Percentiles rank a stretch among this genome's conserved stretches.
Conservation (phyloP, 1,140 invertebrate species). For the Camponotus pennsylvanicus region DNA sequence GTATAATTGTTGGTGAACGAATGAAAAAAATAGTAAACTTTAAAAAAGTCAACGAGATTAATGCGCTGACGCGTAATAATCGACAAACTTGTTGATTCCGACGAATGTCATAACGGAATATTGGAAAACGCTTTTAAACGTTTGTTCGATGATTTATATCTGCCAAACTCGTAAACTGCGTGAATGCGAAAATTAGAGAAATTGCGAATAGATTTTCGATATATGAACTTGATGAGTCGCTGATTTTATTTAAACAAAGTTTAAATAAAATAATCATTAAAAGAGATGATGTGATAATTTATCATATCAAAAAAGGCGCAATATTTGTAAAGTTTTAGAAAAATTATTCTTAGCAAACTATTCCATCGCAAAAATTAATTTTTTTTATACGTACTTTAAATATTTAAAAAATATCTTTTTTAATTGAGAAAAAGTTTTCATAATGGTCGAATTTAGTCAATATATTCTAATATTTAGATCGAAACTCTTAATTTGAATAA, state of each 20-base stretch:
- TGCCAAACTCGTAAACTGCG: background rate
- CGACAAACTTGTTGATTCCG: background rate
- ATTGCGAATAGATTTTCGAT: background rate
- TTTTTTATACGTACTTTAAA: no score
- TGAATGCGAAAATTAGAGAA: background rate
- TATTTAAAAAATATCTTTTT: no score
- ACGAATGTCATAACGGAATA: background rate
- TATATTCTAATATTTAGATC: background rate
- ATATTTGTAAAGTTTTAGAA: background rate
- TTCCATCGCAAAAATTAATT: background rate
- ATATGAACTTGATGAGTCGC: background rate
- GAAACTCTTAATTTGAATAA: background rate
- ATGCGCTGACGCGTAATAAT: background rate
- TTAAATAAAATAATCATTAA: no score
- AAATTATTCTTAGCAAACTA: background rate
- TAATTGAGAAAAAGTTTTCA: no score
- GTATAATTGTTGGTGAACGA: no score
- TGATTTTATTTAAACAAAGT: background rate
- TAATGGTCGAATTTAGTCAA: background rate
- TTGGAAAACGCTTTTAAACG: slow-evolving; percentile 46
- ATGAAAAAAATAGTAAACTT: background rate
- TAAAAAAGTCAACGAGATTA: slow-evolving; percentile 28
- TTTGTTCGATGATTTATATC: slow-evolving; percentile 22
- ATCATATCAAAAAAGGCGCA: background rate
- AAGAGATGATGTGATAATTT: background rate